Evolutionary conservation across 1,140 invertebrate genomes (phyloP).

Genomic region (Drosophila aff.): DNA sequence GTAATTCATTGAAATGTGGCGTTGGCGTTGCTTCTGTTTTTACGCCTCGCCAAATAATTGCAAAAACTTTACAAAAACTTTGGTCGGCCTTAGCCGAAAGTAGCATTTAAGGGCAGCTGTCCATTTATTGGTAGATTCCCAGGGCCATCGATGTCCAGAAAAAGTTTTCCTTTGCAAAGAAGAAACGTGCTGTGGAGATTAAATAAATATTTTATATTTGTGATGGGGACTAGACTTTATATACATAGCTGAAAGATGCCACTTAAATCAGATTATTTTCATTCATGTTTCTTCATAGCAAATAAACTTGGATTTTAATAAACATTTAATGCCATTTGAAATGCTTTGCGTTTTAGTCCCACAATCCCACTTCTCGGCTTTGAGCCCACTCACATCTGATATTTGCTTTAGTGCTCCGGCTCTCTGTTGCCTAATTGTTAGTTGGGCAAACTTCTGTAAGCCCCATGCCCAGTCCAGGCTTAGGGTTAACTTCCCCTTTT

Average conservation of each 20-base stretch:
- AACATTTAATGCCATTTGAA: slow-evolving; percentile 16
- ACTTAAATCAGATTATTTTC: background rate
- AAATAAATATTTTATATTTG: background rate
- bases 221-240: background rate
- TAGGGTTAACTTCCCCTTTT: slow-evolving; percentile 45
- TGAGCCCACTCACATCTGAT: slow-evolving; percentile 21
- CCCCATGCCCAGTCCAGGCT: slow-evolving; percentile 15
- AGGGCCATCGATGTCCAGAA: slow-evolving; percentile 4
- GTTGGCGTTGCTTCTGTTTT: slow-evolving; percentile 57
- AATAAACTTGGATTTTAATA: slow-evolving; percentile 20
- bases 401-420: slow-evolving; percentile 42
- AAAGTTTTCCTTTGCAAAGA: background rate
- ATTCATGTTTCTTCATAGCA: background rate
- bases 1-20: slow-evolving; percentile 45
- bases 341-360: slow-evolving; percentile 15
- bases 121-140: slow-evolving; percentile 18
- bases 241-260: background rate
- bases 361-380: slow-evolving; percentile 1
- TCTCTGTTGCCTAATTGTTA: slow-evolving; percentile 67
- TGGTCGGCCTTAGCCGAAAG: slow-evolving; percentile 1
- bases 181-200: background rate
- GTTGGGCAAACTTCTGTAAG: slow-evolving; percentile 55
- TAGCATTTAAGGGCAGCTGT: slow-evolving; percentile 28
- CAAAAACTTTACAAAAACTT: slow-evolving; percentile 56
- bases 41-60: slow-evolving; percentile 72